Conservation (phyloP, 1,140 invertebrate genomes). For the Eurytemora carolleeae region DNA sequence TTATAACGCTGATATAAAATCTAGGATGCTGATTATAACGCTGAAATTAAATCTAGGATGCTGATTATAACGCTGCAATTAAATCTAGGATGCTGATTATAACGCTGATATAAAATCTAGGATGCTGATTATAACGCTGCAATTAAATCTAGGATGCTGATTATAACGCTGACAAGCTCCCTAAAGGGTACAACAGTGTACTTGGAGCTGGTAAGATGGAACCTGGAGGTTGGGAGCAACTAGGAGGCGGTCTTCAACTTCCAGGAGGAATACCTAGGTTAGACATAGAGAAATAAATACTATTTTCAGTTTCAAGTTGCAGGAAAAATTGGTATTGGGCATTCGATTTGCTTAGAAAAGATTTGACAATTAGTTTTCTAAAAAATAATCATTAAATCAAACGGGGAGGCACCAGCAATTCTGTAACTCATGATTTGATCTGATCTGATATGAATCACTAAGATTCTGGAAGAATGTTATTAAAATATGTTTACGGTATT, state of each 20-base stretch:
- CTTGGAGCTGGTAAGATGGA: slow-evolving; percentile 24
- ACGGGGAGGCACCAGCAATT: no score
- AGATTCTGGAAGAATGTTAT: no score
- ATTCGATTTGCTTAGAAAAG: no score
- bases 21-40: not conserved
- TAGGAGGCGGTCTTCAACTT: slow-evolving; percentile 6
- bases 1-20: not conserved
- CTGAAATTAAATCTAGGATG: not conserved
- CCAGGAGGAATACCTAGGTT: no score
- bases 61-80: slow-evolving; percentile 15
- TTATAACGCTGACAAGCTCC: slow-evolving; percentile 23
- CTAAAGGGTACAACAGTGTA: slow-evolving; percentile 24
- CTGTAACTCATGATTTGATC: no score
- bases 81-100: not conserved
- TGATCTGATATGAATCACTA: no score
- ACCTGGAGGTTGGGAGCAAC: slow-evolving; percentile 17
- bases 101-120: not conserved
- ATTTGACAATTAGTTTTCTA: no score
- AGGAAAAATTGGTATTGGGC: no score
- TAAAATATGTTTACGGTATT: no score
- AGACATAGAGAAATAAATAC: no score
- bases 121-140: not conserved
- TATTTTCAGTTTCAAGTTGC: no score
- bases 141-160: slow-evolving; percentile 23
- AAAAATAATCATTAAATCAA: no score